Base-by-base conservation (phyloP, 2,888 invertebrate species). In the Melikaiella ostensackeni region DNA sequence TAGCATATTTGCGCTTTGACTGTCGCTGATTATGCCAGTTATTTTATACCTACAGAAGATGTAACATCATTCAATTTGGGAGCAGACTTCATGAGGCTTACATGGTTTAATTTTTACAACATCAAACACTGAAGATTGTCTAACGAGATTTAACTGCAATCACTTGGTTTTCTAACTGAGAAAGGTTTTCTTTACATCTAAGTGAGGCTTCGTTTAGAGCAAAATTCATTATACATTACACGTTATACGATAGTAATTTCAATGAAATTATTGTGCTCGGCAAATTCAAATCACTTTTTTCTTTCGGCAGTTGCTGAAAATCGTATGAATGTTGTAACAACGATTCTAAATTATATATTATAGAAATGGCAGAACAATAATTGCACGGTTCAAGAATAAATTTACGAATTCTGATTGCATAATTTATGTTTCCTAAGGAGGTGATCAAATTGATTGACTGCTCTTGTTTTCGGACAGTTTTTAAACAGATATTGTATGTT, bases 91-190 rank as follows among this genome's bases (percentile, higher is more conserved):
- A 91, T 90, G 91, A 91, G 91, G 91, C 86, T 91, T 83, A 88
- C 90, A 90, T 9, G 50, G 59, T 77, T 75, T 21, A 73, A 76
- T 46, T 66, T 66, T 66, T 19, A 66, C 75, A 75, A 64, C 75
- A 74, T 75, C 33, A 75, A 79, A 70, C 77, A 77, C 76, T 76
- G 76, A 75, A 78, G 59, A 30, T 89, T 84, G 86, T 90, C 91
- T 91, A 91, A 91, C 91, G 91, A 91, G 91, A 91, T 91, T 91
- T 91, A 91, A 91, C 88, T 89, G 91, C 91, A 87, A 85, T 86
- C 77, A 50, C 21, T 50, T 33, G 24, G 30, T 35, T 61, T 38
- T 61, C 46, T 64, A 64, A 42, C 35, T 19, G 66, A 46, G 9
- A 42, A 66, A 46, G 66, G 30, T 24, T 46, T 38, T 27, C 5